Evolutionary conservation across 1,140 invertebrate species (phyloP), one percentile per base, ranked within the genome.

Genomic region (Dendrolimus punctatus): DNA sequence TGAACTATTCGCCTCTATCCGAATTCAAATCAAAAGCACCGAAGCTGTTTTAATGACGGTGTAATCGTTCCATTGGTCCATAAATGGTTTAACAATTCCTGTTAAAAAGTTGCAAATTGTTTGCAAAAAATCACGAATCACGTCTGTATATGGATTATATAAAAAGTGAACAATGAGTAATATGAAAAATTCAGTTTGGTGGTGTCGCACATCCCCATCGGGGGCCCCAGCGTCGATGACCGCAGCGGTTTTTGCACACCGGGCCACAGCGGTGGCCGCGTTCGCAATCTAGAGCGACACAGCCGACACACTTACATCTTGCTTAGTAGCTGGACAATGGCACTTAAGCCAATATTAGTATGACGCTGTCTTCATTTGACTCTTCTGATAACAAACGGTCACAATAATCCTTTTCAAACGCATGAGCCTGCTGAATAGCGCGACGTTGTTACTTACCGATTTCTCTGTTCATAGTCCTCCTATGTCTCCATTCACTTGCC

Each of bases 151-250:
- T 49, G 39, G 38, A 48, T n/a, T 45, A 46, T 50, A 23, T 37
- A 40, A 42, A 58, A 50, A 44, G 46, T 55, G 49, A 56, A 51
- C 54, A 49, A 58, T 58, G 57, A 53, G 40, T 58, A 58, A 58
- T 58, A 40, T 47, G 42, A 38, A 49, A 42, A 52, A 8, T 44
- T 40, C 36, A 46, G 45, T 61, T 46, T 58, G 54, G 56, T 64
- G 54, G 57, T 58, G 51, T 59, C 52, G 56, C 66, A 53, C 66
- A 74, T 68, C 73, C 76, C 73, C 71, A 68, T 55, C 63, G 71
- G 78, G 80, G 78, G 80, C 73, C 78, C 53, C 76, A 53, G 68
- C 77, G 80, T 78, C 76, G 72, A 59, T 81, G 80, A 81, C 80
- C 76, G 76, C 71, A 69, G 51, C 49, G 48, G 67, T 80, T 83